phyloP scores from a whole-genome alignment of 2,113 vertebrate species.

The Sardina pilchardus region DNA sequence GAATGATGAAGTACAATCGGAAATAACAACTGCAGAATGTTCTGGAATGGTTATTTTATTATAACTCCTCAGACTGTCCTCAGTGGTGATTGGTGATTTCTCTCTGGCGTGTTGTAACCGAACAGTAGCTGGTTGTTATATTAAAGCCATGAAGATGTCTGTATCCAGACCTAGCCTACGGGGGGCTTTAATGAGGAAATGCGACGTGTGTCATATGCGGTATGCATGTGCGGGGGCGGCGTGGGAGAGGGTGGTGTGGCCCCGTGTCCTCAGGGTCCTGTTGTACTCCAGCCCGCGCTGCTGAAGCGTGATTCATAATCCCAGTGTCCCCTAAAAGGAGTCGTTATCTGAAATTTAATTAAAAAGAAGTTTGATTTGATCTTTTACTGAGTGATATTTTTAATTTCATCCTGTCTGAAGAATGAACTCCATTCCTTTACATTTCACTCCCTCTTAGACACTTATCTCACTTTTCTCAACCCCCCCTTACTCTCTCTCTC shows the following conservation, averaged over 20 bases:
- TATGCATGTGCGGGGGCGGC: background rate
- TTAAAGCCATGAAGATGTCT: background rate
- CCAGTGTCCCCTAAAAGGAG: background rate
- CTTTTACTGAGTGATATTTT: slow-evolving; percentile 15
- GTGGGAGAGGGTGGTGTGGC: background rate
- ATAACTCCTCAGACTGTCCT: background rate
- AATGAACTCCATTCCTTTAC: background rate
- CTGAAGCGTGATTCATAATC: background rate
- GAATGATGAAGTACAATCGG: background rate
- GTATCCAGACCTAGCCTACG: background rate
- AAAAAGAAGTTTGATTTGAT: background rate
- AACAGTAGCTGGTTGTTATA: background rate
- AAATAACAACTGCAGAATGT: background rate
- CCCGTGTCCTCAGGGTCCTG: background rate
- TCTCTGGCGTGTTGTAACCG: no score
- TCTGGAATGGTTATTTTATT: background rate
- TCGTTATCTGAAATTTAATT: slow-evolving; percentile 3
- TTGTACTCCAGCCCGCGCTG: background rate
- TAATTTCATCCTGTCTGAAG: background rate
- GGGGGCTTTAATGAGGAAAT: background rate
- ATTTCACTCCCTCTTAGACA: background rate
- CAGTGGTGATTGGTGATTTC: no score
- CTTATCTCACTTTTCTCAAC: background rate
- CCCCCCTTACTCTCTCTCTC: background rate
- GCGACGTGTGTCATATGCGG: background rate